A percentile compares a stretch with the other conserved stretches of the same genome.
Conservation (phyloP, 2,888 invertebrate species). For the Mechanitis messenoides region DNA sequence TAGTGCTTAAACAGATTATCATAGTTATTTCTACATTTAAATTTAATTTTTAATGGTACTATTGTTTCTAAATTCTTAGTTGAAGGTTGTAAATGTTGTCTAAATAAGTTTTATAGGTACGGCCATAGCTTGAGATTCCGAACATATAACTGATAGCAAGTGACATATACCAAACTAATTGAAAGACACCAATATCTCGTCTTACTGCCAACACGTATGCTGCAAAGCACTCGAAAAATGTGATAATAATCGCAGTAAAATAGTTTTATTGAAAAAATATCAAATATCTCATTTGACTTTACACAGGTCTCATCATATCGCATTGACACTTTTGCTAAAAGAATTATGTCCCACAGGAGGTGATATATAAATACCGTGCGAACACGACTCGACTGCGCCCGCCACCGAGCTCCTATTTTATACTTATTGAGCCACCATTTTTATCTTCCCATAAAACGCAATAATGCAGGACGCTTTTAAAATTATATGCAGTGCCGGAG, state of each 20-base stretch:
- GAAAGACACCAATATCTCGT: not conserved
- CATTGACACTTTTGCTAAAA: slow-evolving; percentile 29
- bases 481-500: slow-evolving; percentile 44
- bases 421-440: slow-evolving; percentile 64
- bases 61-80: too few species aligned
- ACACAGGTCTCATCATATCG: slow-evolving; percentile 18
- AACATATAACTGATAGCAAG: too few species aligned
- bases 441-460: slow-evolving; percentile 59
- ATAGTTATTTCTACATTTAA: too few species aligned
- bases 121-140: too few species aligned
- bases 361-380: slow-evolving; percentile 34
- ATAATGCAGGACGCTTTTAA: slow-evolving; percentile 57
- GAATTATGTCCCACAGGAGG: slow-evolving; percentile 34
- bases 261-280: not conserved
- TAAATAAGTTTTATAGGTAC: too few species aligned
- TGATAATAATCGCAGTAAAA: too few species aligned
- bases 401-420: slow-evolving; percentile 50
- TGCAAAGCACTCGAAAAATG: too few species aligned
- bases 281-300: slow-evolving; percentile 2
- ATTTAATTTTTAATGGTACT: too few species aligned
- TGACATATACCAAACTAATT: too few species aligned
- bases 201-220: not conserved
- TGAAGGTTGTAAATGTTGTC: too few species aligned
- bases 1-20: too few species aligned
- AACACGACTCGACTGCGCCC: slow-evolving; percentile 27